phyloP scores from a whole-genome alignment of 1,140 invertebrate species.

The Aphelenchoides avenae region DNA sequence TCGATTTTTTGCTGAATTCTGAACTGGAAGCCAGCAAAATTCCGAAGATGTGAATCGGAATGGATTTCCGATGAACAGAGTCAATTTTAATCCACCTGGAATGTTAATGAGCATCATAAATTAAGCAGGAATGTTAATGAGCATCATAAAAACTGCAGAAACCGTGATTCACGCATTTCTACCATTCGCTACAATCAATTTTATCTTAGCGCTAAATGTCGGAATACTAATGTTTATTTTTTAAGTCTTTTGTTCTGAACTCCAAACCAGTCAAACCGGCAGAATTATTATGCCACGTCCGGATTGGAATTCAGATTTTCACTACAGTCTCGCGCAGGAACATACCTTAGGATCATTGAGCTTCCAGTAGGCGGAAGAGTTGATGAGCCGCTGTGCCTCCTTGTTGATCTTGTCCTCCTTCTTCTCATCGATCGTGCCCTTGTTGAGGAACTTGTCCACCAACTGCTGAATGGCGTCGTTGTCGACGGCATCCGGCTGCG shows the following conservation, averaged over 20 bases:
- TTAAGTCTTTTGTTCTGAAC: slow-evolving; percentile 7
- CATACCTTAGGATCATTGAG: slow-evolving; percentile 32
- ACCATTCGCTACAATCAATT: not conserved
- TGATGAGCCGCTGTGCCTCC: slow-evolving; percentile 36
- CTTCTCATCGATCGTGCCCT: slow-evolving; percentile 39
- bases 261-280: not conserved
- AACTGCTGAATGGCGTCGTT: slow-evolving; percentile 46
- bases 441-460: slow-evolving; percentile 47
- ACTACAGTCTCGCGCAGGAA: not conserved
- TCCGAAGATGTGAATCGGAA: no score
- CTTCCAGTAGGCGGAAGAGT: slow-evolving; percentile 43
- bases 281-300: slow-evolving; percentile 1
- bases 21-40: no score
- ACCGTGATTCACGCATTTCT: no score
- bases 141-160: no score
- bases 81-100: not conserved
- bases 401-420: slow-evolving; percentile 42
- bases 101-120: no score
- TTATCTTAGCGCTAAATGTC: slow-evolving; percentile 3
- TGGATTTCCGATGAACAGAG: no score
- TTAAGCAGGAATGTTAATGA: no score
- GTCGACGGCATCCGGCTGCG: slow-evolving; percentile 42
- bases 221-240: slow-evolving; percentile 2
- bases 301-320: no score
- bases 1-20: no score